phyloP scores from a whole-genome alignment of 2,888 invertebrate genomes.

The Dasysyrphus albostriatus region DNA sequence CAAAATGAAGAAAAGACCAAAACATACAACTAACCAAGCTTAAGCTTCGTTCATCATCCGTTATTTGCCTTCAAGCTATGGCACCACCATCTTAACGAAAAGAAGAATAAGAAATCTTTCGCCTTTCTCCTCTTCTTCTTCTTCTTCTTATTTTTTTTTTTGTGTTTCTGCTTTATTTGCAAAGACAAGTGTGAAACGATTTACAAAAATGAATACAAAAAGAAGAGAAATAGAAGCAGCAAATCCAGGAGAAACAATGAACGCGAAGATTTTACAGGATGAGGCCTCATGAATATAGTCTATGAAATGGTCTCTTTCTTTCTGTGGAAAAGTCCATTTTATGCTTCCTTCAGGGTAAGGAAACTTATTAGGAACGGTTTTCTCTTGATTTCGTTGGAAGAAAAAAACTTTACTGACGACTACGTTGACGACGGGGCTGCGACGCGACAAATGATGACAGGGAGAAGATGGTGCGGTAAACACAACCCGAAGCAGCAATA shows the following conservation, averaged over 20 bases:
- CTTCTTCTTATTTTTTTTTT: too few relatives aligned
- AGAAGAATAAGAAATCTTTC: constrained; percentile 9
- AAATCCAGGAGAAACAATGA: constrained; percentile 60
- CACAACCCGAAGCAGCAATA: constrained; percentile 43
- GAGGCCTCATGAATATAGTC: constrained; percentile 50
- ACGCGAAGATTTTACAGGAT: constrained; percentile 67
- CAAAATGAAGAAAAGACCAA: constrained; percentile 12
- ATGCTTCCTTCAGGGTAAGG: constrained; percentile 54
- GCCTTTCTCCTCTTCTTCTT: neutral
- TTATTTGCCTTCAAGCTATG: constrained; percentile 60
- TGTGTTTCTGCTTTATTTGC: neutral
- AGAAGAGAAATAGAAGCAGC: neutral
- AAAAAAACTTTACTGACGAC: constrained; percentile 8
- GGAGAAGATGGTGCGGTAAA: constrained; percentile 27
- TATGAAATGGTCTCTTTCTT: neutral
- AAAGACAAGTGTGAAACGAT: constrained; percentile 55
- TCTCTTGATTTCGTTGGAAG: constrained; percentile 64
- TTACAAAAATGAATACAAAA: constrained; percentile 13
- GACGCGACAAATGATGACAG: constrained; percentile 3
- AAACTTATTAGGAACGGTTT: constrained; percentile 74
- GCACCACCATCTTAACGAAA: constrained; percentile 33
- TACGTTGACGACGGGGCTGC: neutral
- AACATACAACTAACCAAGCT: constrained; percentile 28
- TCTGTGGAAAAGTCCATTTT: constrained; percentile 13
- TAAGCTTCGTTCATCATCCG: constrained; percentile 58